phyloP scores from a whole-genome alignment of 2,113 vertebrate species.

The Gallinago media region DNA sequence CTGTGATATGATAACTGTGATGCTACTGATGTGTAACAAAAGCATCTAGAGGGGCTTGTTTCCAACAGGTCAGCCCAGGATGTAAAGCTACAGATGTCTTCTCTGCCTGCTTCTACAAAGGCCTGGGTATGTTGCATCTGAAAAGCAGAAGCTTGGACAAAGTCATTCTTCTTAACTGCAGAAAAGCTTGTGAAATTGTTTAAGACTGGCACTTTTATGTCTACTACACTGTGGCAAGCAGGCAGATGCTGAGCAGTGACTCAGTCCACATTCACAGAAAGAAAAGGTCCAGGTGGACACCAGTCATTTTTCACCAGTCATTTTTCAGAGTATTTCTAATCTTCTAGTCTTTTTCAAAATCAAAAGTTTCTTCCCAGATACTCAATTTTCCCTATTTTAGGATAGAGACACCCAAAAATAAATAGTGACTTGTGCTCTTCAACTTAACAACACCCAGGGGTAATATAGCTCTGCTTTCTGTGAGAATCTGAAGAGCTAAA shows the following conservation, averaged over 20 bases:
- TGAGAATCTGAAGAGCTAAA: background rate
- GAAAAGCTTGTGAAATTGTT: background rate
- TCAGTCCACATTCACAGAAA: background rate
- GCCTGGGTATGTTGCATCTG: background rate
- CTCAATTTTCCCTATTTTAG: background rate
- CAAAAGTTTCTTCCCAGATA: background rate
- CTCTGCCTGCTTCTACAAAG: background rate
- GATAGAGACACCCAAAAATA: background rate
- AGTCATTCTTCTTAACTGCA: background rate
- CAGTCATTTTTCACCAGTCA: background rate
- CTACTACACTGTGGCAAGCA: background rate
- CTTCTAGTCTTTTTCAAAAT: background rate
- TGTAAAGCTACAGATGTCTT: background rate
- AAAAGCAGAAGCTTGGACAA: background rate
- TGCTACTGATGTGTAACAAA: background rate
- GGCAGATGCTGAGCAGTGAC: background rate
- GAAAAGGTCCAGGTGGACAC: background rate
- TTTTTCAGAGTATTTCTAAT: background rate
- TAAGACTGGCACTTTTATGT: background rate
- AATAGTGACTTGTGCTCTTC: background rate
- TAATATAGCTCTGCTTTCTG: background rate
- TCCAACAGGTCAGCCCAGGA: background rate
- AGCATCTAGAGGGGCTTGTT: background rate
- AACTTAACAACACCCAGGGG: background rate
- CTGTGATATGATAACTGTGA: rapidly evolving